phyloP scores from a whole-genome alignment of 2,797 vertebrate genomes.

The Zonotrichia albicollis region DNA sequence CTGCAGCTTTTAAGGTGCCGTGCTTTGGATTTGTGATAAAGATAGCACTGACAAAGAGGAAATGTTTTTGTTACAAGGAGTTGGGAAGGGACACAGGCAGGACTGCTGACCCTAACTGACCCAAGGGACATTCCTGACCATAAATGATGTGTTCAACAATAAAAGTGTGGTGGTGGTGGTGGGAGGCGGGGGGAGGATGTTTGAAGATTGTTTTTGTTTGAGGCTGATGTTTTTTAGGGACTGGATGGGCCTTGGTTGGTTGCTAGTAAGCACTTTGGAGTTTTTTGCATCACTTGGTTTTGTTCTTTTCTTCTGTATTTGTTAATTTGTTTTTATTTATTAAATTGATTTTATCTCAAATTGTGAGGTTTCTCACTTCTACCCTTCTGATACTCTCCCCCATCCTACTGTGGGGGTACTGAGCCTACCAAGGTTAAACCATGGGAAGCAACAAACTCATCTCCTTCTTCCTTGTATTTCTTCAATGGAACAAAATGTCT shows the following conservation, averaged over 20 bases:
- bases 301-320: background rate
- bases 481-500: background rate
- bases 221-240: background rate
- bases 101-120: background rate
- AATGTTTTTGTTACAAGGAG: background rate
- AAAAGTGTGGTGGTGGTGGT: background rate
- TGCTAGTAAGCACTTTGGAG: background rate
- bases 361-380: background rate
- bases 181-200: background rate
- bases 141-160: background rate
- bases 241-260: background rate
- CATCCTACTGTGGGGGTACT: accelerated
- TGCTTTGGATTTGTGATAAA: background rate
- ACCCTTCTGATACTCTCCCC: background rate
- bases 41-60: background rate
- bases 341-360: background rate
- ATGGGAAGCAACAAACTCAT: background rate
- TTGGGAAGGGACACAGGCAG: background rate
- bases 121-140: background rate
- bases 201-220: background rate
- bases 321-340: background rate
- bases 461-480: background rate
- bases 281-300: background rate
- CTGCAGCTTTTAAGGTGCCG: background rate
- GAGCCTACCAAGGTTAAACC: background rate